These are phyloP conservation scores for Caenorhabditis uteleia DNA, from an alignment of 2,888 invertebrate species.

Conservation along the genomic window DNA sequence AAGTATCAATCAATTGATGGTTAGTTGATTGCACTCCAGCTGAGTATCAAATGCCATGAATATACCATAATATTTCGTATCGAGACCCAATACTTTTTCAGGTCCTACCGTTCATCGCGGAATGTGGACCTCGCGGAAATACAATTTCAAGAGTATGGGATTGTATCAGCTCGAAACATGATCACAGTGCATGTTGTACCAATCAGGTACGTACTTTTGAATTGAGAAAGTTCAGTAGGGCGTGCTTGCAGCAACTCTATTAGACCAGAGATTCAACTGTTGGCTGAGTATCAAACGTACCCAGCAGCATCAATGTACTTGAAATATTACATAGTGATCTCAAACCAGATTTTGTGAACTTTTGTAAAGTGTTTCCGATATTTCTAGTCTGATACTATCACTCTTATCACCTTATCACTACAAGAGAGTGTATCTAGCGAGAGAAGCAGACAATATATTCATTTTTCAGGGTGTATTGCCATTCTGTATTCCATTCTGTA, in stretches of 20 bases:
- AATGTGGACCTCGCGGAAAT: conserved; percentile 52
- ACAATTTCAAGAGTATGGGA: conserved; percentile 59
- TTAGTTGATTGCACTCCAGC: conserved; percentile 2
- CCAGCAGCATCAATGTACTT: no score
- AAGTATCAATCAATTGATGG: conserved; percentile 30
- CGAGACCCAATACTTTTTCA: conserved; percentile 6
- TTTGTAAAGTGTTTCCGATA: no score
- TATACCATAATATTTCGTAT: background rate
- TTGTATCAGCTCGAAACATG: conserved; percentile 57
- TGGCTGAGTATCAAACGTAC: no score
- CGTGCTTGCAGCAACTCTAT: no score
- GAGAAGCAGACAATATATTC: no score
- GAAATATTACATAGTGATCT: no score
- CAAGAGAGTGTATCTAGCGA: background rate
- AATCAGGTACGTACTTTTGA: conserved; percentile 52
- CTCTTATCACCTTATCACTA: no score
- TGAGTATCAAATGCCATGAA: no score
- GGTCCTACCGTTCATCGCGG: conserved; percentile 56
- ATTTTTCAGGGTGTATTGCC: conserved; percentile 46
- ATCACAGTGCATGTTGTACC: conserved; percentile 57
- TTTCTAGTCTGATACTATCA: no score
- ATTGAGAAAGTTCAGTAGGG: background rate
- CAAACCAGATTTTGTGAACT: no score
- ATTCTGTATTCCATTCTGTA: conserved; percentile 42
- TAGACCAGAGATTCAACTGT: no score